These are phyloP conservation scores for Melanargia galathea DNA, from an alignment of 2,888 invertebrate species.

Conservation along the genomic window DNA sequence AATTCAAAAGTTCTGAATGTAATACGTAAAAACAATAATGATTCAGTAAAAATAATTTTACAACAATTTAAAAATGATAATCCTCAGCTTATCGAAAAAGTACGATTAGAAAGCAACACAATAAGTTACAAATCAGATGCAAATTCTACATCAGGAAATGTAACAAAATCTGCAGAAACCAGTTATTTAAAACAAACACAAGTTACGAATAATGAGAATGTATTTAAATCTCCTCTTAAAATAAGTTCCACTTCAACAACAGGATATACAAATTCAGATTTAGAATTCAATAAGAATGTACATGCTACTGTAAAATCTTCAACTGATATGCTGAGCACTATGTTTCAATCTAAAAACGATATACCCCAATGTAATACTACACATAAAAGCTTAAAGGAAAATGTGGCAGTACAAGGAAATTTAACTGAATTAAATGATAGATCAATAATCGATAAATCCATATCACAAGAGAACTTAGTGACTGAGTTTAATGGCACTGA, in stretches of 20 bases:
- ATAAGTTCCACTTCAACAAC: slow-evolving; percentile 20
- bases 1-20: slow-evolving; percentile 62
- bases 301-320: not conserved
- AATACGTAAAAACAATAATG: slow-evolving; percentile 52
- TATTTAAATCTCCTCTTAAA: not conserved
- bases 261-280: slow-evolving; percentile 20
- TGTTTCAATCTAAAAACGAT: not conserved
- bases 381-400: not conserved
- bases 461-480: not conserved
- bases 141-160: slow-evolving; percentile 11
- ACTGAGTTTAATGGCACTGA: not conserved
- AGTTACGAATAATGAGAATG: slow-evolving; percentile 1
- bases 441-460: not conserved
- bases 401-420: not conserved
- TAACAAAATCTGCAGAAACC: not conserved
- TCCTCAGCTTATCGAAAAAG: slow-evolving; percentile 52
- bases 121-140: slow-evolving; percentile 34
- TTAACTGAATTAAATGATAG: not conserved
- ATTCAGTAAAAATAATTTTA: slow-evolving; percentile 49
- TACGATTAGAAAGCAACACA: slow-evolving; percentile 47
- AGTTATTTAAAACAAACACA: slow-evolving; percentile 5
- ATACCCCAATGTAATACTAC: not conserved
- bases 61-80: slow-evolving; percentile 61
- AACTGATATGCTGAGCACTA: not conserved
- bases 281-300: slow-evolving; percentile 8